Conservation (phyloP, 2,888 invertebrate species). For the Phoenoteleia sp. region DNA sequence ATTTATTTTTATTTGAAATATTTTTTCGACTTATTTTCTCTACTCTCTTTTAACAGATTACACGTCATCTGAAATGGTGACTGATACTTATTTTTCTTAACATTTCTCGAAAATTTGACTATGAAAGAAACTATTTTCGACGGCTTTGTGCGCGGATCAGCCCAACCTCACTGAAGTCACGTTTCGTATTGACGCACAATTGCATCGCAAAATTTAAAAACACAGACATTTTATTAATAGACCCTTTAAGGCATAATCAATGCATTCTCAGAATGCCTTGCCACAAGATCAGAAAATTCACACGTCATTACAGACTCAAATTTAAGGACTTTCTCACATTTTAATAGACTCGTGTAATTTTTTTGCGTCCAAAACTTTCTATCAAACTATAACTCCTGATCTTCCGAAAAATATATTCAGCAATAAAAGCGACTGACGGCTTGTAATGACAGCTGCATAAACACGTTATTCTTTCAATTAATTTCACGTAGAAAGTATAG, state of each 20-base stretch:
- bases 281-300: background rate
- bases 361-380: conserved; percentile 43
- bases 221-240: background rate
- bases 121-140: conserved; percentile 27
- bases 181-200: conserved; percentile 19
- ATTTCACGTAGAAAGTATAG: conserved; percentile 46
- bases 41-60: conserved; percentile 15
- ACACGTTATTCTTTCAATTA: conserved; percentile 47
- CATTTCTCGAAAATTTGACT: conserved; percentile 10
- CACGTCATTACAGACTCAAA: conserved; percentile 7
- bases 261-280: background rate
- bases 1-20: too few species aligned
- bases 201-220: conserved; percentile 24
- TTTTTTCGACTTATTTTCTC: conserved; percentile 5
- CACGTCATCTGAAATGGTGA: background rate
- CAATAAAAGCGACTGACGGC: too few species aligned
- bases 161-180: conserved; percentile 5
- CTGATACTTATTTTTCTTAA: conserved; percentile 1
- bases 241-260: background rate
- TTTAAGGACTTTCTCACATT: conserved; percentile 44
- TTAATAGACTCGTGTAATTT: conserved; percentile 36
- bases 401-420: conserved; percentile 1
- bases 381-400: conserved; percentile 30
- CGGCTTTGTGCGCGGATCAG: conserved; percentile 26
- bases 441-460: conserved; percentile 27